These are phyloP conservation scores for Polydrusus tereticollis DNA, from an alignment of 2,888 invertebrate genomes.

Conservation along the genomic window DNA sequence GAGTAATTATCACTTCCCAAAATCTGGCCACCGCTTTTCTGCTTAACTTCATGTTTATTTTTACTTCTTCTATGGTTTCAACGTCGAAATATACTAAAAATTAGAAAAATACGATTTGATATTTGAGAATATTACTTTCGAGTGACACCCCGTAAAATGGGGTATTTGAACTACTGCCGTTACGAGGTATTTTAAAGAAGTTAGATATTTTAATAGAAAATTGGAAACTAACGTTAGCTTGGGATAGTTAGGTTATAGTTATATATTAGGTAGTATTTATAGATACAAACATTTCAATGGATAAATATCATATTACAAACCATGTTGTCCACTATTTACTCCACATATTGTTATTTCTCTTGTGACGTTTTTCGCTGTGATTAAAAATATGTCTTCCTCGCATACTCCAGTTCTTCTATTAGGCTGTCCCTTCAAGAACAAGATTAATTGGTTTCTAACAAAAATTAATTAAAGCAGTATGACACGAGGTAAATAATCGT, in stretches of 20 bases:
- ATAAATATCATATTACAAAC: slow-evolving; percentile 67
- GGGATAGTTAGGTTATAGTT: no score
- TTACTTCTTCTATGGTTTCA: slow-evolving; percentile 70
- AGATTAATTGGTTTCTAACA: background rate
- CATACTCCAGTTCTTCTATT: slow-evolving; percentile 84
- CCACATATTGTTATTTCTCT: slow-evolving; percentile 80
- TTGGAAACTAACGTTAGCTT: no score
- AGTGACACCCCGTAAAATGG: no score
- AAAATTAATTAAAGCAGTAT: no score
- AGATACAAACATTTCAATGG: no score
- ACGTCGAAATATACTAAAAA: slow-evolving; percentile 79
- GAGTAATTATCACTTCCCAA: slow-evolving; percentile 84
- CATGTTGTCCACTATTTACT: slow-evolving; percentile 86
- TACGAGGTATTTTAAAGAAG: no score
- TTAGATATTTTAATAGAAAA: background rate
- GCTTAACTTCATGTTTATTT: slow-evolving; percentile 71
- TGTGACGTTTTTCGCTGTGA: slow-evolving; percentile 73
- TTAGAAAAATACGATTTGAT: no score
- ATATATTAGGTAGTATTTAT: no score
- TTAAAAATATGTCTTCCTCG: slow-evolving; percentile 79
- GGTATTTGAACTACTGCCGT: no score
- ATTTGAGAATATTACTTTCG: no score
- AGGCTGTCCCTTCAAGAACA: slow-evolving; percentile 80
- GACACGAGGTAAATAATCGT: no score
- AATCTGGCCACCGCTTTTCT: slow-evolving; percentile 76